Evolutionary conservation across 2,113 vertebrate species (phyloP).

Genomic region (Varanus salvator): DNA sequence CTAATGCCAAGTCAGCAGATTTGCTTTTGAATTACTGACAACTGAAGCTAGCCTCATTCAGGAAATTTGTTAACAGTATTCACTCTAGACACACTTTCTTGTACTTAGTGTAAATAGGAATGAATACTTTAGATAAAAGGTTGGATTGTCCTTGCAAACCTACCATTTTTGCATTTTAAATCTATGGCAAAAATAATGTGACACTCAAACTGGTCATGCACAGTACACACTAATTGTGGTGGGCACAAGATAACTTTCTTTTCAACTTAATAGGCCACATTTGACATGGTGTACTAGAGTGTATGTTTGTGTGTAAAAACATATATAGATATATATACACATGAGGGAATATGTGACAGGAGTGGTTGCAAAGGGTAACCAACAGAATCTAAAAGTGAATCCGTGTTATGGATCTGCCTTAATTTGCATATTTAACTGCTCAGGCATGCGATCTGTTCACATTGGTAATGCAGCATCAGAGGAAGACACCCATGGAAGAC

Average conservation of each 20-base stretch:
- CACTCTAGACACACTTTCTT: conserved; percentile 68
- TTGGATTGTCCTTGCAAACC: conserved; percentile 73
- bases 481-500: background rate
- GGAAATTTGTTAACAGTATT: conserved; percentile 78
- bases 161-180: conserved; percentile 68
- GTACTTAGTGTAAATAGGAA: conserved; percentile 77
- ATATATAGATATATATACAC: background rate
- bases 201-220: conserved; percentile 65
- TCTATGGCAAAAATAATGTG: conserved; percentile 61
- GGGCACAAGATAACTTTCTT: conserved; percentile 57
- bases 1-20: conserved; percentile 85
- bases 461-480: background rate
- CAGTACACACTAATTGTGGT: conserved; percentile 64
- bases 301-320: background rate
- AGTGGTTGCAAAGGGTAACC: conserved; percentile 1
- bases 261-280: conserved; percentile 53
- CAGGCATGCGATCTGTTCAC: conserved; percentile 9
- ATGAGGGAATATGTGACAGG: background rate
- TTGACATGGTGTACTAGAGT: conserved; percentile 30
- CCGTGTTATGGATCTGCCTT: background rate
- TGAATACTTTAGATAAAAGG: conserved; percentile 74
- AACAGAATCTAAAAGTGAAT: background rate
- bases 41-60: conserved; percentile 82
- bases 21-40: conserved; percentile 83
- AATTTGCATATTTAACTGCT: background rate